Conservation (phyloP, 1,140 invertebrate species). For the Physella acuta region DNA sequence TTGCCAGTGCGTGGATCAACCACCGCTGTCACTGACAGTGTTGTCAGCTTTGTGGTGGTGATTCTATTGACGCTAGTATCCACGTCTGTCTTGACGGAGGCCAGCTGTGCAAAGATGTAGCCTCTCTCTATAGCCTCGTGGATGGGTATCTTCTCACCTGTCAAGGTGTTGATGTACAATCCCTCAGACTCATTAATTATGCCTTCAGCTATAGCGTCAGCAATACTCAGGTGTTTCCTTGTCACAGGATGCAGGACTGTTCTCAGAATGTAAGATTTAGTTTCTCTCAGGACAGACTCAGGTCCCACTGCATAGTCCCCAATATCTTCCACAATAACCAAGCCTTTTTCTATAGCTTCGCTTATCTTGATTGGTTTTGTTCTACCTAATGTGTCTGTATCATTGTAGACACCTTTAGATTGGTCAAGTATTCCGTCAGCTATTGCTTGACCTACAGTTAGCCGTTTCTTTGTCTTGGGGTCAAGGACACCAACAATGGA, state of each 20-base stretch:
- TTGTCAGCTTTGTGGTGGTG: constrained; percentile 78
- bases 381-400: constrained; percentile 41
- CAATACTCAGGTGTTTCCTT: constrained; percentile 67
- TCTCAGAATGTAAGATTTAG: constrained; percentile 59
- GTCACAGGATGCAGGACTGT: constrained; percentile 71
- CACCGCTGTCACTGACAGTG: constrained; percentile 77
- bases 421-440: constrained; percentile 82
- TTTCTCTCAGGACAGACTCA: constrained; percentile 46
- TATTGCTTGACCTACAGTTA: constrained; percentile 83
- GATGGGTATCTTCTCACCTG: constrained; percentile 74
- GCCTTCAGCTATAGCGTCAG: constrained; percentile 77
- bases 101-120: constrained; percentile 72
- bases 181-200: constrained; percentile 79
- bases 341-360: constrained; percentile 73
- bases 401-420: constrained; percentile 66
- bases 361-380: constrained; percentile 69
- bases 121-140: constrained; percentile 75
- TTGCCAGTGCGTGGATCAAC: constrained; percentile 81
- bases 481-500: constrained; percentile 72
- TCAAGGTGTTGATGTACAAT: constrained; percentile 78
- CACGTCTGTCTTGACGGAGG: constrained; percentile 55
- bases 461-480: constrained; percentile 75
- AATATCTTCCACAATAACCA: constrained; percentile 51
- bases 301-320: constrained; percentile 25
- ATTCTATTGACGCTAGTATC: constrained; percentile 51